Conservation (phyloP, 2,113 vertebrate species). For the Toxotes jaculatrix region DNA sequence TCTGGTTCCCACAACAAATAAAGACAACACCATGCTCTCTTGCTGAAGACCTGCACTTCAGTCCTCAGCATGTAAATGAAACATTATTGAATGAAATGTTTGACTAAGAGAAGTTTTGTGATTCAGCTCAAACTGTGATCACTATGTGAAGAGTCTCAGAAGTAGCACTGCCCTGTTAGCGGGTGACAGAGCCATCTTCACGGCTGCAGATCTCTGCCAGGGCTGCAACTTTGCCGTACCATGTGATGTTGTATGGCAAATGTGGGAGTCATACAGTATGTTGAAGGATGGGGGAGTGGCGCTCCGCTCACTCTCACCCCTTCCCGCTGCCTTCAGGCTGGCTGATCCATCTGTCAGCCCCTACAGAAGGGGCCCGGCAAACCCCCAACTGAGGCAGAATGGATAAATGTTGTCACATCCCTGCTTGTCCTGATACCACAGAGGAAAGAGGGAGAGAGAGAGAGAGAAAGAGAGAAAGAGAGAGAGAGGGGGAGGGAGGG, state of each 20-base stretch:
- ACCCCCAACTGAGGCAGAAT: slow-evolving; percentile 68
- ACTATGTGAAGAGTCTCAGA: neutral
- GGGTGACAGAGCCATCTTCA: slow-evolving; percentile 7
- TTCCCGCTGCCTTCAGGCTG: slow-evolving; percentile 72
- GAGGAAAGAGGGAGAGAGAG: slow-evolving; percentile 5
- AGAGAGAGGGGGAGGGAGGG: neutral
- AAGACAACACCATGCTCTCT: neutral
- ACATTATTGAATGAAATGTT: neutral
- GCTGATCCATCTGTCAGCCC: slow-evolving; percentile 81
- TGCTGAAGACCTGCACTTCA: neutral
- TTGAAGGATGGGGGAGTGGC: slow-evolving; percentile 56
- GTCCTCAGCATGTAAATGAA: slow-evolving; percentile 14
- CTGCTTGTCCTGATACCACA: slow-evolving; percentile 59
- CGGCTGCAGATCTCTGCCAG: slow-evolving; percentile 21
- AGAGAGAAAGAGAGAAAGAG: neutral
- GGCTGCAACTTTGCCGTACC: slow-evolving; percentile 29
- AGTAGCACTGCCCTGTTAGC: neutral
- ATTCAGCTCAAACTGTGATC: slow-evolving; percentile 35
- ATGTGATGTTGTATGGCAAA: slow-evolving; percentile 50
- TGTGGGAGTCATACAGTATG: slow-evolving; percentile 55
- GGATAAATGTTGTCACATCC: slow-evolving; percentile 76
- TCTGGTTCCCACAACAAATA: neutral
- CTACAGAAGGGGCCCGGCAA: slow-evolving; percentile 65
- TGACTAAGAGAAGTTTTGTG: neutral
- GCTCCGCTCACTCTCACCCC: slow-evolving; percentile 43